These are phyloP conservation scores for Trypoxylus dichotomus DNA, from an alignment of 1,140 invertebrate species.

Conservation along the genomic window DNA sequence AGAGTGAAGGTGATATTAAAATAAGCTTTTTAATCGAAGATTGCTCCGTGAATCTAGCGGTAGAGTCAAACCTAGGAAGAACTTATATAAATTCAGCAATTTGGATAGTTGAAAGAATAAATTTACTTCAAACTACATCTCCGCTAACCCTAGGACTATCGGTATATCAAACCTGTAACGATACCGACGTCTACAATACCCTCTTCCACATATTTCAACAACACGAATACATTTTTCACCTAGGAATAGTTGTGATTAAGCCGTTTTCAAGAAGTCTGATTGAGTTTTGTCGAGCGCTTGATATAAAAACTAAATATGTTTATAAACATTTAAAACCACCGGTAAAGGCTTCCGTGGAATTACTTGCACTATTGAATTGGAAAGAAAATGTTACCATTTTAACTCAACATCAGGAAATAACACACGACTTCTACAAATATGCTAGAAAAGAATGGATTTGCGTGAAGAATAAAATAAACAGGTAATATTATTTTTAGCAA, in stretches of 20 bases:
- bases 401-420: constrained; percentile 38
- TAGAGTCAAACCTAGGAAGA: constrained; percentile 7
- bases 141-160: constrained; percentile 41
- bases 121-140: constrained; percentile 38
- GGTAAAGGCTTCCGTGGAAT: constrained; percentile 39
- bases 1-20: constrained; percentile 29
- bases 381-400: constrained; percentile 45
- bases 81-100: constrained; percentile 39
- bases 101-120: constrained; percentile 46
- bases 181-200: constrained; percentile 40
- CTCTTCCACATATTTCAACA: constrained; percentile 45
- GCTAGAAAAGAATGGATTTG: constrained; percentile 44
- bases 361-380: constrained; percentile 43
- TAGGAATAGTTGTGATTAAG: constrained; percentile 41
- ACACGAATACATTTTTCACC: constrained; percentile 26
- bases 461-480: constrained; percentile 37
- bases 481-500: not conserved
- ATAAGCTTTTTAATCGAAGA: constrained; percentile 31
- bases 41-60: constrained; percentile 23
- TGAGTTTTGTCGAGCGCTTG: constrained; percentile 41
- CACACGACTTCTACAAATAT: constrained; percentile 44
- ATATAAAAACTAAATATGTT: constrained; percentile 33
- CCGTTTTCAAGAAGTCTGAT: constrained; percentile 34
- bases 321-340: constrained; percentile 31
- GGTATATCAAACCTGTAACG: constrained; percentile 41